Base-by-base conservation (phyloP, 1,140 invertebrate genomes). In the Aphaenogaster ashmeadi region DNA sequence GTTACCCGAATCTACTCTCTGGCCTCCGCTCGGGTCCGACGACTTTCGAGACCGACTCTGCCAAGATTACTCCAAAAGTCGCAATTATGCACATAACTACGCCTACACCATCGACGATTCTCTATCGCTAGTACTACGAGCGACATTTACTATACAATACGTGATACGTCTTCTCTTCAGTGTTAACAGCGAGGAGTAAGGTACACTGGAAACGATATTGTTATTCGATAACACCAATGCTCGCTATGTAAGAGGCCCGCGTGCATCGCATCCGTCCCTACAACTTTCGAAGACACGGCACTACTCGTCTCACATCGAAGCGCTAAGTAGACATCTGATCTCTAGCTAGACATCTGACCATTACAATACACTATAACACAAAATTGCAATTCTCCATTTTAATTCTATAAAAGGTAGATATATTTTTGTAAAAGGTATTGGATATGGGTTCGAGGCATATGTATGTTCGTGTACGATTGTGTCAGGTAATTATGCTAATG, bases 71-170 rank as follows among this genome's bases (percentile, higher is more conserved):
- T 74, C 44, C 33, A 50, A 84, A 60, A 72, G 13, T 74, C 36
- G 38, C 58, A 56, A 69, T 72, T 85, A 85, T 84, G 89, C 89
- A 87, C 62, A 44, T 33, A 79, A 89, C 86, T 90, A 90, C 89
- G 64, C 86, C 88, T 90, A 90, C 88, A 80, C 80, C 79, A 90
- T 88, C 88, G 89, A 88, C 60, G 75, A 58, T 54, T 80, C 62
- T 85, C 41, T 38, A 90, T 83, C 66, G 69, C 88, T 88, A 69
- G 33, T 58, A 71, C 66, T 67, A 88, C 89, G 77, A 90, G 62
- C 75, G 89, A 90, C 88, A 90, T 80, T 90, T 85, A 88, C 79
- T 80, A 84, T 89, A 87, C 52, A 62, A 90, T 89, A 80, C 86
- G 66, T 90, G 74, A 86, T 79, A 86, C 83, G 60, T 86, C 62